These are phyloP conservation scores for Labroides dimidiatus DNA, from an alignment of 2,797 vertebrate species.

Conservation along the genomic window DNA sequence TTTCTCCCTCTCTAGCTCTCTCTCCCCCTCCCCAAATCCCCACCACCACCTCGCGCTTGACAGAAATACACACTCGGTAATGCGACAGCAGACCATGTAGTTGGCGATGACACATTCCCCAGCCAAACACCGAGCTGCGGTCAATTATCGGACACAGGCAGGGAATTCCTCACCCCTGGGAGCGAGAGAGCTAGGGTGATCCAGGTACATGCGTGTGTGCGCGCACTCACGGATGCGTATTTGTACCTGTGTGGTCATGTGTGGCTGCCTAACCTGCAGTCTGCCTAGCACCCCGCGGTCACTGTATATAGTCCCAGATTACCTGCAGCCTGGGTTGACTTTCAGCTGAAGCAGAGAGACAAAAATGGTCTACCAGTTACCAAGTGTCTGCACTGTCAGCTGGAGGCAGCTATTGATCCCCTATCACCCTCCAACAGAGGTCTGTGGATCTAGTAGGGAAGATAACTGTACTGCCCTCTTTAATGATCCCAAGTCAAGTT, in stretches of 20 bases:
- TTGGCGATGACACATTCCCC: constrained; percentile 68
- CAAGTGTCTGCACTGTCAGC: constrained; percentile 16
- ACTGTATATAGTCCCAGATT: constrained; percentile 23
- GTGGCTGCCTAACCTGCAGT: constrained; percentile 42
- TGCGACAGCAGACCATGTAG: constrained; percentile 76
- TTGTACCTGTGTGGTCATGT: constrained; percentile 6
- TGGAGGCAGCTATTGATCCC: constrained; percentile 8
- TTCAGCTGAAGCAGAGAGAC: constrained; percentile 17
- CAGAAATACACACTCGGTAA: constrained; percentile 76
- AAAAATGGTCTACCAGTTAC: neutral
- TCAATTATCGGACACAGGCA: constrained; percentile 74
- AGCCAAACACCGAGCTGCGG: constrained; percentile 63
- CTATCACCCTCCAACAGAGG: neutral
- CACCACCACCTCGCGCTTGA: constrained; percentile 42
- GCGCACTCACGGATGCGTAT: neutral
- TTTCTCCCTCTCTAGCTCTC: neutral
- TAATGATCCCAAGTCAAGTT: constrained; percentile 27
- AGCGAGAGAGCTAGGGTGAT: constrained; percentile 11
- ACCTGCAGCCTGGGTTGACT: constrained; percentile 37
- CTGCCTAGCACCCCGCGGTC: constrained; percentile 27
- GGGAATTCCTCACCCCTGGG: constrained; percentile 73
- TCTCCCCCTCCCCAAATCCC: neutral
- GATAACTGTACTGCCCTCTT: constrained; percentile 14
- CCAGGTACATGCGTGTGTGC: neutral
- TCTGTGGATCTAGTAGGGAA: constrained; percentile 13